These are phyloP conservation scores for Pseudotriccus pelzelni DNA, from an alignment of 2,797 vertebrate species.

Conservation along the genomic window DNA sequence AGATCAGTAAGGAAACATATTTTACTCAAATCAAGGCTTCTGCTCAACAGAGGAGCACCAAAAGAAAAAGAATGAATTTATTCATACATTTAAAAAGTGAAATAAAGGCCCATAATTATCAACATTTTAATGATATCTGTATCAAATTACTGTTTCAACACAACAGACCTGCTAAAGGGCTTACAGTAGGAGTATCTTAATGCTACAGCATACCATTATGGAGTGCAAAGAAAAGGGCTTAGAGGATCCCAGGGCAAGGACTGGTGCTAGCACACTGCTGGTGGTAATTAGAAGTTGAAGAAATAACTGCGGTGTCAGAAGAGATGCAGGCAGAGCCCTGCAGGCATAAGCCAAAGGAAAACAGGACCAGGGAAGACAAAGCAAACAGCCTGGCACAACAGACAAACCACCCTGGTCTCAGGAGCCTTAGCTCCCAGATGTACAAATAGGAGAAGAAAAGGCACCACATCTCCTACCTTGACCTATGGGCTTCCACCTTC, in stretches of 20 bases:
- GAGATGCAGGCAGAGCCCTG: not conserved
- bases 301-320: not conserved
- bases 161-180: not conserved
- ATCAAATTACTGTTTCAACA: not conserved
- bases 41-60: not conserved
- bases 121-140: not conserved
- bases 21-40: not conserved
- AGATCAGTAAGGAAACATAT: not conserved
- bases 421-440: accelerated
- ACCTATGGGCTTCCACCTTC: not conserved
- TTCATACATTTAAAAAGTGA: not conserved
- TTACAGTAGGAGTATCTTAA: not conserved
- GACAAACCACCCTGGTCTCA: accelerated
- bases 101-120: not conserved
- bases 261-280: not conserved
- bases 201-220: not conserved
- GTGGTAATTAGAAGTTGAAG: not conserved
- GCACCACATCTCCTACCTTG: not conserved
- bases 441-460: not conserved
- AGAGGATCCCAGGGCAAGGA: not conserved
- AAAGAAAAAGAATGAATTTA: not conserved
- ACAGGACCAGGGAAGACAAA: not conserved
- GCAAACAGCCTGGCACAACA: not conserved
- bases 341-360: not conserved
- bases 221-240: not conserved